Base-by-base conservation (phyloP, 1,140 invertebrate species). In the Ceratosolen fusciceps region DNA sequence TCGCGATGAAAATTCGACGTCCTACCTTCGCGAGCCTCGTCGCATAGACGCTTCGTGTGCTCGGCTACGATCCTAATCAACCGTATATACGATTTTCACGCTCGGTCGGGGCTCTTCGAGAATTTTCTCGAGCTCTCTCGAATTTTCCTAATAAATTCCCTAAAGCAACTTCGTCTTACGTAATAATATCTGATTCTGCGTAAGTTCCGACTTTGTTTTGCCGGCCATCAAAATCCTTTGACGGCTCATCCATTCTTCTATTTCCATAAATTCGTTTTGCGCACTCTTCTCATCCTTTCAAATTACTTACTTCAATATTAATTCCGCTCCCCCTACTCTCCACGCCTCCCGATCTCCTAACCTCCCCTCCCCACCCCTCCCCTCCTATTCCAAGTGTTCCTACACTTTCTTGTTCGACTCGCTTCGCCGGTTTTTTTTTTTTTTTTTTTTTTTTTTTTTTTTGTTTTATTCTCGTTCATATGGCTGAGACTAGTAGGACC, bases 1-100 rank as follows among this genome's bases (percentile, higher is more conserved):
- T 74, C 7, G 29, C 49, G 74, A 77, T 65, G 49, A 74, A 79
- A 74, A 79, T 79, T 68, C 77, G 37, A 79, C 54, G 52, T 56
- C n/a, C 52, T 24, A 43, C 73, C n/a, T 60, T 47, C n/a, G 47
- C 39, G 12, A 31, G 2, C 14, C 31, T 34, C n/a, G n/a, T n/a
- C n/a, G n/a, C n/a, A n/a, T n/a, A n/a, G n/a, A n/a, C n/a, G n/a
- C n/a, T n/a, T n/a, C n/a, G n/a, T n/a, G n/a, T n/a, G n/a, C n/a
- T n/a, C n/a, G n/a, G 24, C 24, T 16, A 71, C 29, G 67, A 72
- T 77, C 34, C 43, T 67, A 68, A 68, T 76, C 65, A 24, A 16
- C n/a, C 4, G 7, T 26, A 34, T 54, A 52, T 9, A 37, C 60
- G 49, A 67, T 26, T 68, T 76, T 68, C 24, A 68, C 52, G 65